These are phyloP conservation scores for Drosophila neotestacea DNA, from an alignment of 2,888 invertebrate genomes.

Conservation along the genomic window DNA sequence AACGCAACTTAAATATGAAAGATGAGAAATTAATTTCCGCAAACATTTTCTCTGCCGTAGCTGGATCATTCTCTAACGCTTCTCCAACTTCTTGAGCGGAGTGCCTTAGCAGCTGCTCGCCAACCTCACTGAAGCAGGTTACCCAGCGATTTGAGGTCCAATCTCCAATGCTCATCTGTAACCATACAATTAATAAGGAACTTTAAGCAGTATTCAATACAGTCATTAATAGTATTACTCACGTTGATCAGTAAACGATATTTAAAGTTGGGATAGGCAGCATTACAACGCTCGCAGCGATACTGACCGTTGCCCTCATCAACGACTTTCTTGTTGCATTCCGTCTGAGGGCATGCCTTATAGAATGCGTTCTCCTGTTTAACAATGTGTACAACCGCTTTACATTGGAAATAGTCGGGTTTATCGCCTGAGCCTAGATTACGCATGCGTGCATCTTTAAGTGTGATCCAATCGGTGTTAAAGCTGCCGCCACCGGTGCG, in stretches of 20 bases:
- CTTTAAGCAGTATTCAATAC: neutral
- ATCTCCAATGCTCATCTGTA: constrained; percentile 93
- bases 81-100: constrained; percentile 92
- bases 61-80: constrained; percentile 89
- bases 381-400: constrained; percentile 92
- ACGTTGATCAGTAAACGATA: constrained; percentile 93
- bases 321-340: constrained; percentile 97
- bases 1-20: constrained; percentile 93
- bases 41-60: constrained; percentile 89
- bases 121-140: constrained; percentile 94
- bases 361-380: constrained; percentile 94
- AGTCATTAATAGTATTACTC: constrained; percentile 84
- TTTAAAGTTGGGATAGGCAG: constrained; percentile 93
- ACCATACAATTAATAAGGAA: neutral
- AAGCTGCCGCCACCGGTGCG: constrained; percentile 85
- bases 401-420: constrained; percentile 92
- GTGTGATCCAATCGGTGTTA: constrained; percentile 90
- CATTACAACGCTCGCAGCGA: constrained; percentile 97
- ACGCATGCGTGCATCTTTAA: constrained; percentile 90
- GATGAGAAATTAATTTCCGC: constrained; percentile 91
- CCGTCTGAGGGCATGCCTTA: constrained; percentile 94
- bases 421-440: constrained; percentile 91
- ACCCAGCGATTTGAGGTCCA: constrained; percentile 95
- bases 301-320: constrained; percentile 95
- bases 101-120: constrained; percentile 91